Base-by-base conservation (phyloP, 1,140 invertebrate genomes). In the Drosophila hydei region DNA sequence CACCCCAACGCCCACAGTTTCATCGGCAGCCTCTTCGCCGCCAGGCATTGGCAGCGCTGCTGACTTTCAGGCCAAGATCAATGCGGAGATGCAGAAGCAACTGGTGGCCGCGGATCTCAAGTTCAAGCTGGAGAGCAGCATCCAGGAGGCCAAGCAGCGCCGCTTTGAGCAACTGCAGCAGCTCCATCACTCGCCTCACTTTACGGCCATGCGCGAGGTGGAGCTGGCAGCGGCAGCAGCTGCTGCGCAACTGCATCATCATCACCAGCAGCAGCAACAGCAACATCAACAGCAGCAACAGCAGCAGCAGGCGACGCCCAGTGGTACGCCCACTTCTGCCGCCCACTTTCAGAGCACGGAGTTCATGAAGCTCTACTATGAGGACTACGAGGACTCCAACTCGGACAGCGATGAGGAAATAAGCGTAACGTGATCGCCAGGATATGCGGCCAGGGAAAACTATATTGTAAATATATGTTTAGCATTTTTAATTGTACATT, bases 351-450 rank as follows among this genome's bases (percentile, higher is more conserved):
- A 78, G 38, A 58, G 76, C 30, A 54, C 93, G 0, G 93, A 95
- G 27, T 93, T 93, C 21, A 93, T 89, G 30, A 92, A 92, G 64
- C 90, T 91, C 38, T 93, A 94, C 27, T 94, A 94, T 30, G 94
- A 92, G 68, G 94, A 92, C 72, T 94, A 95, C 59, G 94, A 94
- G 58, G 94, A 95, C 50, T 94, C 92, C 59, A 95, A 95, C 40
- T 95, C 95, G 77, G 95, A 95, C 21, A 95, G 94, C 59, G 95
- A 96, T 77, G 95, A 96, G 79, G 96, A 96, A 91, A 96, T 96
- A 71, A 96, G 96, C 85, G 95, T 96, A 90, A 96, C 95, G 93
- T 96, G 96, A 96, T 90, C 77, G 19, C 73, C 63, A 61, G 50
- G 54, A 72, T 25, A 4, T 30, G 16, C 19, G 40, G 14, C 36